These are phyloP conservation scores for Aselliscus stoliczkanus DNA, from an alignment of 2,797 vertebrate genomes.

Conservation along the genomic window DNA sequence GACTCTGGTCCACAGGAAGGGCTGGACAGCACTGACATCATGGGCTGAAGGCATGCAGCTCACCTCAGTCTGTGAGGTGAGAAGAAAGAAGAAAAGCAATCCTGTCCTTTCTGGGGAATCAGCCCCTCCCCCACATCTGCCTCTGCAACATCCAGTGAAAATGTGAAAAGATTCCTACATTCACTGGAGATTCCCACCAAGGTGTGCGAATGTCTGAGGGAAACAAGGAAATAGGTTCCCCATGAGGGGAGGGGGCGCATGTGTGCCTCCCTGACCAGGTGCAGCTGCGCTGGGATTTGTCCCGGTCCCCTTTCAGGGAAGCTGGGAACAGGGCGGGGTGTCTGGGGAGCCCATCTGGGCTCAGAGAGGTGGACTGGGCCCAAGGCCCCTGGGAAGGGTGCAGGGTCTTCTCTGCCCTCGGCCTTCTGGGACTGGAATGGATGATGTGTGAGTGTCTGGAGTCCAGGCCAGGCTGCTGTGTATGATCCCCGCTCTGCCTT, in stretches of 20 bases:
- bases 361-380: background rate
- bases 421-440: background rate
- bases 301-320: background rate
- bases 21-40: background rate
- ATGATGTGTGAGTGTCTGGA: accelerated
- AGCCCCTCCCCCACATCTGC: background rate
- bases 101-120: too few relatives aligned
- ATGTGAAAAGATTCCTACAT: background rate
- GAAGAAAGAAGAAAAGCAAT: background rate
- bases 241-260: too few relatives aligned
- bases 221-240: background rate
- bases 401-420: background rate
- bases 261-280: background rate
- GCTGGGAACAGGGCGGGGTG: background rate
- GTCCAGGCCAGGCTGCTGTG: background rate
- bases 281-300: too few relatives aligned
- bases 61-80: background rate
- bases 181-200: background rate
- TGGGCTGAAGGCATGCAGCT: background rate
- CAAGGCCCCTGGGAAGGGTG: too few relatives aligned
- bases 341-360: background rate
- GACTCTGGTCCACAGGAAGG: background rate
- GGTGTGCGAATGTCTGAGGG: background rate
- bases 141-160: background rate
- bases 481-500: background rate